phyloP scores from a whole-genome alignment of 2,113 vertebrate genomes.

The Tragelaphus scriptus region DNA sequence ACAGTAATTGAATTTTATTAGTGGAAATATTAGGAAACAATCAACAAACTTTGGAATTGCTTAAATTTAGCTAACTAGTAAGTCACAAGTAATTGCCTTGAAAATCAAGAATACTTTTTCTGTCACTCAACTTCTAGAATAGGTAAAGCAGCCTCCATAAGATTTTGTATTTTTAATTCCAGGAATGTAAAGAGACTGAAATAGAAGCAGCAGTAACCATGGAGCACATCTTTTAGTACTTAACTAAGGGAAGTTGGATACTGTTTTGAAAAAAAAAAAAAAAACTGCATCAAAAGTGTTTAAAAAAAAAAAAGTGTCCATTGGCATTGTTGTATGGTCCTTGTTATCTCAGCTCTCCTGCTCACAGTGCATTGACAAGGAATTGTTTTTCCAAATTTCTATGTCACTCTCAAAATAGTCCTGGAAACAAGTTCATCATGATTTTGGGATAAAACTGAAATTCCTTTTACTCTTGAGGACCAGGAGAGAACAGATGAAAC shows the following conservation, averaged over 20 bases:
- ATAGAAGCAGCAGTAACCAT: neutral
- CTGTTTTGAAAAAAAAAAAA: neutral
- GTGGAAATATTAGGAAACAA: neutral
- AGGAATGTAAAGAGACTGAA: neutral
- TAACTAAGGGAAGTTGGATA: neutral
- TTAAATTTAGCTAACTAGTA: neutral
- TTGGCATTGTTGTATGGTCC: neutral
- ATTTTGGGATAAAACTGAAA: slow-evolving; percentile 52
- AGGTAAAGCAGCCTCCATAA: neutral
- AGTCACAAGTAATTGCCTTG: neutral
- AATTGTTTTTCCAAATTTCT: neutral
- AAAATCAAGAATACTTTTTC: neutral
- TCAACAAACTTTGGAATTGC: neutral
- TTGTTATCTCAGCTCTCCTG: neutral
- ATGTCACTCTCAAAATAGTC: slow-evolving; percentile 22
- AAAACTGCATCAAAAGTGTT: neutral
- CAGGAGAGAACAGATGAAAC: slow-evolving; percentile 26
- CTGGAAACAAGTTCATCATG: slow-evolving; percentile 43
- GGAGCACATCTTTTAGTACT: neutral
- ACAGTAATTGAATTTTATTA: neutral
- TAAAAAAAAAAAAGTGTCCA: neutral
- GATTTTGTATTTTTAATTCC: neutral
- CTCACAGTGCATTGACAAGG: neutral
- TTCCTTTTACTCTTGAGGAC: slow-evolving; percentile 36
- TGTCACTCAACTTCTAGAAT: neutral